These are phyloP conservation scores for Pseudochaenichthys georgianus DNA, from an alignment of 2,797 vertebrate genomes.

Conservation along the genomic window DNA sequence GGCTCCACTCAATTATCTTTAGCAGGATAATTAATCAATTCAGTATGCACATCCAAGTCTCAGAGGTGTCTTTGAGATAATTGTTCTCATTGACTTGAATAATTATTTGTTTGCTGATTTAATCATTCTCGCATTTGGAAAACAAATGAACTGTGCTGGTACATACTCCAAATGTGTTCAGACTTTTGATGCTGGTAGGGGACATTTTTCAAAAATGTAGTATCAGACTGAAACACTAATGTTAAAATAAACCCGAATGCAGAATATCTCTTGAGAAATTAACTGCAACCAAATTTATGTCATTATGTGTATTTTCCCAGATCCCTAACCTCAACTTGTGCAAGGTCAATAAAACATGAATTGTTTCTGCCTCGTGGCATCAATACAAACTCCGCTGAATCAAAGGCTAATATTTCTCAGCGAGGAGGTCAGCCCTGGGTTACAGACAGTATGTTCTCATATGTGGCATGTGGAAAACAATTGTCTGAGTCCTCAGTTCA, in stretches of 20 bases:
- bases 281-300: constrained; percentile 45
- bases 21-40: constrained; percentile 88
- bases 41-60: constrained; percentile 86
- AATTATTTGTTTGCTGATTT: constrained; percentile 91
- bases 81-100: constrained; percentile 91
- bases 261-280: constrained; percentile 50
- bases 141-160: constrained; percentile 78
- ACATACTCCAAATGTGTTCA: constrained; percentile 27
- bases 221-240: constrained; percentile 10
- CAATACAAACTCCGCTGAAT: constrained; percentile 69
- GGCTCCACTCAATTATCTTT: constrained; percentile 85
- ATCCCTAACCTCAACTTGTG: constrained; percentile 64
- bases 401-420: constrained; percentile 81
- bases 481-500: constrained; percentile 57
- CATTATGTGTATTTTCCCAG: constrained; percentile 48
- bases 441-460: constrained; percentile 66
- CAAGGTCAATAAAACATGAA: constrained; percentile 74
- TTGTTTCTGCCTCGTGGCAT: constrained; percentile 74
- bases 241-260: constrained; percentile 17
- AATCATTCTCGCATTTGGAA: constrained; percentile 88
- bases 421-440: constrained; percentile 71
- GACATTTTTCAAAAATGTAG: constrained; percentile 23
- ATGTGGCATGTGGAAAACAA: constrained; percentile 76
- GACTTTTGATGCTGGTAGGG: constrained; percentile 23
- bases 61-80: constrained; percentile 88